Base-by-base conservation (phyloP, 2,888 invertebrate species). In the Azorinus chamasolen region DNA sequence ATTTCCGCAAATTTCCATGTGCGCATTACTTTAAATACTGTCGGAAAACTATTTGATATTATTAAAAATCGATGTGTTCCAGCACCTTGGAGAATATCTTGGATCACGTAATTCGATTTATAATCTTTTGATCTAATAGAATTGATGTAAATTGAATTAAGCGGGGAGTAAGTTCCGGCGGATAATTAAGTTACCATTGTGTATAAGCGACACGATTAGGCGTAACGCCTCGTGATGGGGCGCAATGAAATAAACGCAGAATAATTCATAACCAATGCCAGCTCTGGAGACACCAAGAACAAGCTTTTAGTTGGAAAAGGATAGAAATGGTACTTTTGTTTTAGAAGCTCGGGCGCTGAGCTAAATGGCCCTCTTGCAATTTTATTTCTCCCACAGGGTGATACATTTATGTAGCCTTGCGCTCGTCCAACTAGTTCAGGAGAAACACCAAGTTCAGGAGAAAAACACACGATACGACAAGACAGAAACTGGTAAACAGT, bases 111-210 rank as follows among this genome's bases (percentile, higher is more conserved):
- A 73, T 73, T 66, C 46, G 50, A 66, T 73, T 73, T 73, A 62
- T 61, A 62, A 55, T 37, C 57, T 53, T 73, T 73, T 73, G 65
- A 73, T 73, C 73, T 61, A 73, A 73, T 73, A 66, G 62, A 59
- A 48, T 65, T 61, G 66, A 73, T 66, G 55, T 32, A 50, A 66
- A 73, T 66, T 62, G 50, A 61, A 66, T 73, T 66, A 73, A 51
- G 57, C 37, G n/a, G 16, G 50, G 22, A 41, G 66, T 61, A 59
- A 65, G 66, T 43, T 32, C 50, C 54, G 50, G 48, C 41, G 16
- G n/a, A 46, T 62, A 66, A 73, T 66, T 54, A 46, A 61, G 61
- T 73, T 73, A 57, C 22, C 27, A 20, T 45, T 62, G 55, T 68
- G 62, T 70, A 62, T 55, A 70, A 70, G 62, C 70, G 70, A 70